These are phyloP conservation scores for Virgularia gustaviana DNA, from an alignment of 92 coral and sea anemone genomes.

Conservation along the genomic window DNA sequence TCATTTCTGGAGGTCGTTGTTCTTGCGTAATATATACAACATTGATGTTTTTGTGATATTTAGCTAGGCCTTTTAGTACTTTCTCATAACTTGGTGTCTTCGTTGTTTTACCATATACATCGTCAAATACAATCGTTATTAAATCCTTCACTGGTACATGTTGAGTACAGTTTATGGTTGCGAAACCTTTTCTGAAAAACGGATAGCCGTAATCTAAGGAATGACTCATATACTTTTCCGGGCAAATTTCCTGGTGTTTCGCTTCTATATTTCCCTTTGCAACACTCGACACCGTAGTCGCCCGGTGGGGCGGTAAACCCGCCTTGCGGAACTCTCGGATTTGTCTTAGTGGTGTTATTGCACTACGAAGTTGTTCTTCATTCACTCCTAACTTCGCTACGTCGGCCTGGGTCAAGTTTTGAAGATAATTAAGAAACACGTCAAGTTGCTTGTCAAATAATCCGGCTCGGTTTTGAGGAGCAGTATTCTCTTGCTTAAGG, in stretches of 20 bases:
- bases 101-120: slow-evolving; percentile 37
- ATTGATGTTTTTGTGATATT: slow-evolving; percentile 51
- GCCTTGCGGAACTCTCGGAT: no score
- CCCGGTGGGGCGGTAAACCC: no score
- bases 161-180: slow-evolving; percentile 63
- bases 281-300: no score
- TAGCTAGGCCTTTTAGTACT: slow-evolving; percentile 48
- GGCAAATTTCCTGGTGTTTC: slow-evolving; percentile 71
- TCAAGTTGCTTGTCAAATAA: no score
- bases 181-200: slow-evolving; percentile 82
- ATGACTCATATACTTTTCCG: slow-evolving; percentile 76
- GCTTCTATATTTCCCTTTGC: no score
- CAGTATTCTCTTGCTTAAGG: no score
- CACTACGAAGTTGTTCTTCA: no score
- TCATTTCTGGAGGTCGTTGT: neutral
- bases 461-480: no score
- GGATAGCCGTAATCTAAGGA: slow-evolving; percentile 82
- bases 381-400: no score
- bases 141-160: slow-evolving; percentile 57
- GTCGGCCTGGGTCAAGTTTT: no score
- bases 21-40: slow-evolving; percentile 50
- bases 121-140: slow-evolving; percentile 59
- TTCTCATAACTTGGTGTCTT: slow-evolving; percentile 39
- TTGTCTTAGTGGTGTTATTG: no score
- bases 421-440: no score